Evolutionary conservation across 2,113 vertebrate genomes (phyloP).

Genomic region (Emberiza fucata): DNA sequence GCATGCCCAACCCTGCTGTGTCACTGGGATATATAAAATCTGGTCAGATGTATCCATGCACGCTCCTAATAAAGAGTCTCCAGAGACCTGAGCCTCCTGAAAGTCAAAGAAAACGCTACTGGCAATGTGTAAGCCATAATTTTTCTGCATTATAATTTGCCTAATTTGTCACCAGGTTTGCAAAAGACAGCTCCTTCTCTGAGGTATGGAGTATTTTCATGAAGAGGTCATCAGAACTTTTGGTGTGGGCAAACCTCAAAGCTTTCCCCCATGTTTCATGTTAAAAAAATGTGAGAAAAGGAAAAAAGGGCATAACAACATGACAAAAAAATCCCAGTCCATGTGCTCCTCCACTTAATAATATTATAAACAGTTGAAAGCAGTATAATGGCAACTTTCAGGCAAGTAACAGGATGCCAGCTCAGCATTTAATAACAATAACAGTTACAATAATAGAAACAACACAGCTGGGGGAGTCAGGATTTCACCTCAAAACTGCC

Average conservation of each 20-base stretch:
- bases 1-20: background rate
- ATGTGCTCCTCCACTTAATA: background rate
- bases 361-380: background rate
- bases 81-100: background rate
- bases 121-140: background rate
- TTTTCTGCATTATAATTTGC: background rate
- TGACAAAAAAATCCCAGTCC: background rate
- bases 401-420: background rate
- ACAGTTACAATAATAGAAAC: background rate
- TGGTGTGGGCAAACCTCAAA: background rate
- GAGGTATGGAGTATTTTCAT: background rate
- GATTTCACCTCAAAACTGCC: background rate
- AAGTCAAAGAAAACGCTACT: background rate
- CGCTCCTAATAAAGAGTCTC: background rate
- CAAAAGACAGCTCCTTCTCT: background rate
- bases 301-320: background rate
- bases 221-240: background rate
- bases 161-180: background rate
- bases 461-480: background rate
- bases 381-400: background rate
- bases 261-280: background rate
- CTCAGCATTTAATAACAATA: constrained; percentile 22
- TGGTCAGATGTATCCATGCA: background rate
- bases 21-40: background rate
- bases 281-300: background rate